Evolutionary conservation across 1,140 invertebrate genomes (phyloP).

Genomic region (Paralvinella palmiformis): DNA sequence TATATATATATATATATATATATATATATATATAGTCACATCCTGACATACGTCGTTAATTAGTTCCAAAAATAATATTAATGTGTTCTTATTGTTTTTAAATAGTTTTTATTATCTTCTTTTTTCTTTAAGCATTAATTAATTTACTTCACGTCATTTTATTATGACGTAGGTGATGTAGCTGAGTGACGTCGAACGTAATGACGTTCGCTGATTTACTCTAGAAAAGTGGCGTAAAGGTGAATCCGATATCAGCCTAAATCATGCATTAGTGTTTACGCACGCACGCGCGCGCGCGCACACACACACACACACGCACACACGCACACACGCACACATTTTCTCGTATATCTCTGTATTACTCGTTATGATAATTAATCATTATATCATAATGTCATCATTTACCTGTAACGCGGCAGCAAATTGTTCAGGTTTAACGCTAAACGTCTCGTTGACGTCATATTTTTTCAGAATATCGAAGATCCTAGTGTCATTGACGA

Average conservation of each 20-base stretch:
- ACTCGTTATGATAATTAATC: background rate
- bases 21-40: too few species aligned
- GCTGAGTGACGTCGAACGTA: background rate
- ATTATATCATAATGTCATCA: background rate
- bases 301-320: background rate
- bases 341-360: background rate
- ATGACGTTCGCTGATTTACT: background rate
- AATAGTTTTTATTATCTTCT: too few species aligned
- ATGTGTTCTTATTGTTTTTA: too few species aligned
- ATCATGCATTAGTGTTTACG: background rate
- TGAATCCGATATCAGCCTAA: background rate
- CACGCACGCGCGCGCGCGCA: background rate
- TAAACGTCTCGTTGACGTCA: slow-evolving; percentile 30
- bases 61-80: too few species aligned
- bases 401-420: slow-evolving; percentile 38
- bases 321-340: background rate
- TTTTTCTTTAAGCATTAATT: background rate
- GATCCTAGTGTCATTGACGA: slow-evolving; percentile 41
- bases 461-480: slow-evolving; percentile 40
- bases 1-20: too few species aligned
- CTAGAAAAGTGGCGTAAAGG: background rate
- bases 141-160: background rate
- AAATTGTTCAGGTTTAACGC: slow-evolving; percentile 39
- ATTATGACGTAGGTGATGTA: background rate
- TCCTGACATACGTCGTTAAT: too few species aligned